These are phyloP conservation scores for Agrenia bidenticulata DNA, from an alignment of 2,888 invertebrate species.

Conservation along the genomic window DNA sequence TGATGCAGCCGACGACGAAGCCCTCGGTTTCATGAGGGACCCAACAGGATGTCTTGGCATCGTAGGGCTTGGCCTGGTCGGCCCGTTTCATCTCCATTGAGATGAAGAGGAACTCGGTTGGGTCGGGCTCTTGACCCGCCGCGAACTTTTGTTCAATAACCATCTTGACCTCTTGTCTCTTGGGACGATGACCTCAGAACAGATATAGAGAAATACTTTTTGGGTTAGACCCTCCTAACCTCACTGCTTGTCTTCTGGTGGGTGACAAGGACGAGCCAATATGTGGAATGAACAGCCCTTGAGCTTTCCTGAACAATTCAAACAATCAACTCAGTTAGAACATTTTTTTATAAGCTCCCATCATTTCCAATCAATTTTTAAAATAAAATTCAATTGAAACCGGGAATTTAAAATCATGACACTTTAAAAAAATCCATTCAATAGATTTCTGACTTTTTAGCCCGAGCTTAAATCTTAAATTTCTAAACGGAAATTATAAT, in stretches of 20 bases:
- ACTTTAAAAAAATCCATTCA: too few species aligned
- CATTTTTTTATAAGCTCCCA: too few species aligned
- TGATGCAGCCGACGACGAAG: slow-evolving; percentile 94
- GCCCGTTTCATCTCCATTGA: slow-evolving; percentile 94
- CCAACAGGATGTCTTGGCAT: slow-evolving; percentile 99
- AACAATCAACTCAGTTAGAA: too few species aligned
- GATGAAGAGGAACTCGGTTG: slow-evolving; percentile 90
- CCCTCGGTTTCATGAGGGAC: slow-evolving; percentile 98
- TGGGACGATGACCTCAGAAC: slow-evolving; percentile 22
- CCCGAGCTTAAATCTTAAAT: too few species aligned
- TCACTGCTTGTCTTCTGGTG: neutral
- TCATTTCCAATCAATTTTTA: too few species aligned
- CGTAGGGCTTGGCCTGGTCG: slow-evolving; percentile 98
- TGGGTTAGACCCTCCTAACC: slow-evolving; percentile 20
- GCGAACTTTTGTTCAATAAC: slow-evolving; percentile 52
- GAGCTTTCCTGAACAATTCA: slow-evolving; percentile 71
- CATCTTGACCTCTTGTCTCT: slow-evolving; percentile 36
- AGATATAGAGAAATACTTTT: slow-evolving; percentile 18
- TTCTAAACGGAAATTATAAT: too few species aligned
- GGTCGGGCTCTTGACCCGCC: slow-evolving; percentile 72
- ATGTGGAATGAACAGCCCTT: slow-evolving; percentile 65
- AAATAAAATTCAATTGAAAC: too few species aligned
- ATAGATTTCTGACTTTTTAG: too few species aligned
- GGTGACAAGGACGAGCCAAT: slow-evolving; percentile 22
- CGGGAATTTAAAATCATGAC: too few species aligned